Percentiles rank a stretch among this genome's conserved stretches.
Evolutionary conservation across 2,113 vertebrate species (phyloP).

Genomic region (Ornithorhynchus anatinus): DNA sequence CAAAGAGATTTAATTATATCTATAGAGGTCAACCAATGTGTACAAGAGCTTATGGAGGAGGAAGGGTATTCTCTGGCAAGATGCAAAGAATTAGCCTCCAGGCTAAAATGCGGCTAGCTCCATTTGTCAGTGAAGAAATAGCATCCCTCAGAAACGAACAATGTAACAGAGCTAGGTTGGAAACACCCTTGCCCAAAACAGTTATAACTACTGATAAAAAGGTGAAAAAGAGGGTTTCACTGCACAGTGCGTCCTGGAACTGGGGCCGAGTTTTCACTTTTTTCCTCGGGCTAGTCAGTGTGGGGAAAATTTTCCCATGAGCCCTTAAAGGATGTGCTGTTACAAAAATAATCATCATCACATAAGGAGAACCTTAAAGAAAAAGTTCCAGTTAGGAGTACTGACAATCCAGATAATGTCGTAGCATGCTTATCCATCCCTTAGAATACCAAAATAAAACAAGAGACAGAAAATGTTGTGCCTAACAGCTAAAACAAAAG

Average conservation of each 20-base stretch:
- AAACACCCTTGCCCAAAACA: not conserved
- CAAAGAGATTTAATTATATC: conserved; percentile 46
- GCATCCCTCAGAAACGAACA: conserved; percentile 33
- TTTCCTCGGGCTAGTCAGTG: no score
- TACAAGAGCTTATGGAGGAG: not conserved
- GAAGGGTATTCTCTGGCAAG: not conserved
- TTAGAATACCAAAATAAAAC: conserved; percentile 7
- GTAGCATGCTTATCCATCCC: not conserved
- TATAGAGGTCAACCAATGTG: conserved; percentile 39
- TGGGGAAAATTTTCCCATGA: no score
- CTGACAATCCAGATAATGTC: not conserved
- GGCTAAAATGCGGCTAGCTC: not conserved
- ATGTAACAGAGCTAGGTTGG: not conserved
- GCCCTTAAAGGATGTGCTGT: no score
- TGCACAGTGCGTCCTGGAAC: not conserved
- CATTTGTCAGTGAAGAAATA: conserved; percentile 21
- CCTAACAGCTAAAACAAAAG: conserved; percentile 19
- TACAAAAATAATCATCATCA: no score
- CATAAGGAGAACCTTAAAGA: conserved; percentile 7
- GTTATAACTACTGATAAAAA: not conserved
- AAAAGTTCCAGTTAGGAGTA: conserved; percentile 19
- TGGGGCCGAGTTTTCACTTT: not conserved
- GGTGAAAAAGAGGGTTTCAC: not conserved
- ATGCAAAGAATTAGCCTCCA: not conserved
- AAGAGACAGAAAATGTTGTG: not conserved